Evolutionary conservation across 2,113 vertebrate species (phyloP).

Genomic region (Naja naja): DNA sequence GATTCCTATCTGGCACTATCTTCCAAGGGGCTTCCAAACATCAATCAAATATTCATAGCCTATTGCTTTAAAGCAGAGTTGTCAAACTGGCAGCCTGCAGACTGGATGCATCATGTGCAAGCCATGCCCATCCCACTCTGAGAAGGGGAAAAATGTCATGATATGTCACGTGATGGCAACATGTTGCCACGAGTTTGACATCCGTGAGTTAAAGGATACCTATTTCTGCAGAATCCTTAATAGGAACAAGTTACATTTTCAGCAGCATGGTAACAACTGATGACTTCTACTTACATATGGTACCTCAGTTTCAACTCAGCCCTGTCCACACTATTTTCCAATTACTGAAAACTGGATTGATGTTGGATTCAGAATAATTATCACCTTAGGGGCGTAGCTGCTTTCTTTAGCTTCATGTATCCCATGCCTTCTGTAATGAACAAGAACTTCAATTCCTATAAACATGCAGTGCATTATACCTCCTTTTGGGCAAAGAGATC

Average conservation of each 20-base stretch:
- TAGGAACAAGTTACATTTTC: not conserved
- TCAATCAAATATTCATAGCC: no score
- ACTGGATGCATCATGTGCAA: no score
- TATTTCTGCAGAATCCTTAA: not conserved
- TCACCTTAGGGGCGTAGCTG: not conserved
- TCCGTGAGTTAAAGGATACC: not conserved
- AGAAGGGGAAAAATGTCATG: no score
- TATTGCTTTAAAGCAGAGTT: not conserved
- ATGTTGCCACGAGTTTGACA: no score
- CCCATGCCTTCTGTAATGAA: not conserved
- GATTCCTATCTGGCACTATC: not conserved
- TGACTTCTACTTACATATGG: not conserved
- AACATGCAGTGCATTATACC: constrained; percentile 59
- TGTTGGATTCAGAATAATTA: not conserved
- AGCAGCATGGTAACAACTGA: not conserved
- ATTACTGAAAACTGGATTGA: not conserved
- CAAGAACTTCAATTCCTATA: not conserved
- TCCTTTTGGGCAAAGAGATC: constrained; percentile 98
- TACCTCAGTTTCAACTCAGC: not conserved
- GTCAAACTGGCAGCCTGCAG: no score
- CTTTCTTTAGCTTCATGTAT: not conserved
- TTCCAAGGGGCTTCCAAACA: not conserved
- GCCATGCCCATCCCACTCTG: no score
- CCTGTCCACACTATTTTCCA: not conserved
- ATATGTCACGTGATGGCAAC: no score